These are phyloP conservation scores for rat (Rattus norvegicus) DNA, from an alignment of 2,113 vertebrate genomes.

Conservation along the genomic window GRCr8 NC_086022.1:23409501-23410000, in stretches of 20 bases:
- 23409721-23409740: background rate
- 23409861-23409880: background rate
- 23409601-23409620: constrained; percentile 9
- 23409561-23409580: constrained; percentile 40
- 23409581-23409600: constrained; percentile 47
- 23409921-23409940: background rate
- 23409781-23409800: background rate
- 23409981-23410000: background rate
- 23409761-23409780: background rate
- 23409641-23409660: constrained; percentile 3
- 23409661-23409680: background rate
- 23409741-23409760: background rate
- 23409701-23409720: background rate
- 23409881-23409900: background rate
- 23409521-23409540: background rate
- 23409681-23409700: background rate
- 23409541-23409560: constrained; percentile 1
- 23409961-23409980: background rate
- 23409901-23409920: background rate
- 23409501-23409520: background rate
- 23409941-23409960: background rate
- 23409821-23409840: background rate
- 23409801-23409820: background rate
- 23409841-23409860: background rate
- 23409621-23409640: background rate